phyloP scores from a whole-genome alignment of 92 coral and sea anemone genomes.

The Diadumene lineata region DNA sequence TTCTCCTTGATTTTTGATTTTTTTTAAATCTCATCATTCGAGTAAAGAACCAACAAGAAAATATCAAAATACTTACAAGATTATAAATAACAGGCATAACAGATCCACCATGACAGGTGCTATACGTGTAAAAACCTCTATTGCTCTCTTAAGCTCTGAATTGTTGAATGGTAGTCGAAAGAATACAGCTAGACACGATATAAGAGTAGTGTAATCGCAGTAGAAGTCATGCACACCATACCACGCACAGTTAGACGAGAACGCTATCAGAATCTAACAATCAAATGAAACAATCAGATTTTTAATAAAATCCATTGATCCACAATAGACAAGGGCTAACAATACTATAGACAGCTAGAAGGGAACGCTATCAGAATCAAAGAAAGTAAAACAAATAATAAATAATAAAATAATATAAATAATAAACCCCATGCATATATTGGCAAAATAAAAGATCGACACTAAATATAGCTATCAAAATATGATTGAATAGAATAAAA shows the following conservation, averaged over 20 bases:
- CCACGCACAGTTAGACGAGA: slow-evolving; percentile 75
- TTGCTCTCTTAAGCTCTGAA: slow-evolving; percentile 74
- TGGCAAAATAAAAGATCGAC: no score
- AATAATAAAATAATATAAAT: no score
- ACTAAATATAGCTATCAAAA: no score
- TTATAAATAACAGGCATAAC: slow-evolving; percentile 72
- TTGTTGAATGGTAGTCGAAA: slow-evolving; percentile 84
- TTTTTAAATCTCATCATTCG: no score
- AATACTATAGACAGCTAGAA: no score
- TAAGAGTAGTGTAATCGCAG: slow-evolving; percentile 60
- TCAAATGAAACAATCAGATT: not conserved
- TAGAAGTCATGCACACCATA: slow-evolving; percentile 54
- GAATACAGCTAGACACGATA: slow-evolving; percentile 85
- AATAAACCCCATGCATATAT: no score
- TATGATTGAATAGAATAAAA: no score
- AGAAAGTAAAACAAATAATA: no score
- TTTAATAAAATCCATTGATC: not conserved
- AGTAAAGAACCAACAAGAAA: no score
- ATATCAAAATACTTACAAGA: slow-evolving; percentile 72
- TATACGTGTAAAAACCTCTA: slow-evolving; percentile 66
- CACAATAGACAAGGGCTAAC: not conserved
- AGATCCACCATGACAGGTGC: slow-evolving; percentile 87
- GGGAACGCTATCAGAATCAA: no score
- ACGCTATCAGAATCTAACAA: slow-evolving; percentile 62
- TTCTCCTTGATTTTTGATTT: no score